Evolutionary conservation across 1,140 invertebrate species (phyloP).

Genomic region (Parasteatoda tepidariorum): DNA sequence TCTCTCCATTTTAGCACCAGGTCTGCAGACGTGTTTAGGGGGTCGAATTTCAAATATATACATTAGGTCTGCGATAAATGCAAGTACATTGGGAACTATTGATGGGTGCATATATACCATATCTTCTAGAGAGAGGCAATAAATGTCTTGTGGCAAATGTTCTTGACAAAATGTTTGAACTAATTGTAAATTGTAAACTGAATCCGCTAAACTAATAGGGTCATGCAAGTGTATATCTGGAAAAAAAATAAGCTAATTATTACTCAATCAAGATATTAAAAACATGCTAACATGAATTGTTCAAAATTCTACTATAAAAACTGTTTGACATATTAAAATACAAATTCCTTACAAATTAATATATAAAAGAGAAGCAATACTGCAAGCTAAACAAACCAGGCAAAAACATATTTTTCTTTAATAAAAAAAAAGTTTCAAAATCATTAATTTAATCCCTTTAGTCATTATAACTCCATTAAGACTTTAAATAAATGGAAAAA

Average conservation of each 20-base stretch:
- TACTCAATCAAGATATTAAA: background rate
- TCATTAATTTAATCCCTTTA: too few relatives aligned
- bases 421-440: too few relatives aligned
- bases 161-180: conserved; percentile 87
- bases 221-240: conserved; percentile 72
- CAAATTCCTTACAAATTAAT: too few relatives aligned
- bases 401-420: too few relatives aligned
- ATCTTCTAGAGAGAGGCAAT: conserved; percentile 96
- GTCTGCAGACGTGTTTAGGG: conserved; percentile 85
- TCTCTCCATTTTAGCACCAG: conserved; percentile 65
- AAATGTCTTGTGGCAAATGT: conserved; percentile 87
- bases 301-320: too few relatives aligned
- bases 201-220: conserved; percentile 80
- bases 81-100: conserved; percentile 92
- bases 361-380: too few relatives aligned
- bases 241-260: conserved; percentile 62
- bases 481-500: too few relatives aligned
- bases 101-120: conserved; percentile 94
- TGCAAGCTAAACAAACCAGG: too few relatives aligned
- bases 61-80: conserved; percentile 95
- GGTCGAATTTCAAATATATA: conserved; percentile 94
- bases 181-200: conserved; percentile 91
- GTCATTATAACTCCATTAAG: too few relatives aligned
- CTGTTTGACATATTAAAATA: too few relatives aligned
- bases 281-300: background rate